phyloP scores from a whole-genome alignment of 2,797 vertebrate genomes.

The Hyperoplus lanceolatus region DNA sequence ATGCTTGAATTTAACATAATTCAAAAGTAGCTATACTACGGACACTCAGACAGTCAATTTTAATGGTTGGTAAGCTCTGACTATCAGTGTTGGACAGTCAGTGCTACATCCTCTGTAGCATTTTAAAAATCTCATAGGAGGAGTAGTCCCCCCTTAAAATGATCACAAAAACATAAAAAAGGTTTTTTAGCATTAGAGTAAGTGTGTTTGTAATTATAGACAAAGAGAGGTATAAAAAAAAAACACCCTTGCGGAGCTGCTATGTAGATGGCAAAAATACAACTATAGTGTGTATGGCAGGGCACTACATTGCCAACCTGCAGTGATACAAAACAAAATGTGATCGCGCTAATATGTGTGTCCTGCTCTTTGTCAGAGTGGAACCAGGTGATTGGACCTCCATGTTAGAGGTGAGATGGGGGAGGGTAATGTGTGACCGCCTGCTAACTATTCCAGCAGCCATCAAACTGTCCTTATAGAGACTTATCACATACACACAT shows the following conservation, averaged over 20 bases:
- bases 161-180: not conserved
- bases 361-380: slow-evolving; percentile 62
- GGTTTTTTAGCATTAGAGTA: not conserved
- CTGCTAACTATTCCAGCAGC: slow-evolving; percentile 60
- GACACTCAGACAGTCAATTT: not conserved
- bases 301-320: not conserved
- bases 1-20: not conserved
- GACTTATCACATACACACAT: slow-evolving; percentile 67
- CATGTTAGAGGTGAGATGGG: slow-evolving; percentile 57
- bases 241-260: not conserved
- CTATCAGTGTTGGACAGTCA: not conserved
- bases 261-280: not conserved
- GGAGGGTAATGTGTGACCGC: slow-evolving; percentile 23
- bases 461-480: slow-evolving; percentile 65
- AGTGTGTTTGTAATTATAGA: not conserved
- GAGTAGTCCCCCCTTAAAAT: not conserved
- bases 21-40: not conserved
- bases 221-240: not conserved
- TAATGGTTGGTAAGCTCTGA: not conserved
- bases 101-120: not conserved
- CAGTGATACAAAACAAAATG: slow-evolving; percentile 29
- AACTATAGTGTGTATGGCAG: not conserved
- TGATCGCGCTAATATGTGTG: slow-evolving; percentile 41
- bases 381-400: slow-evolving; percentile 53
- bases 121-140: not conserved